A percentile compares a stretch with the other conserved stretches of the same genome.
These are phyloP conservation scores for Pseudonaja textilis DNA, from an alignment of 2,113 vertebrate genomes.

Conservation along the genomic window DNA sequence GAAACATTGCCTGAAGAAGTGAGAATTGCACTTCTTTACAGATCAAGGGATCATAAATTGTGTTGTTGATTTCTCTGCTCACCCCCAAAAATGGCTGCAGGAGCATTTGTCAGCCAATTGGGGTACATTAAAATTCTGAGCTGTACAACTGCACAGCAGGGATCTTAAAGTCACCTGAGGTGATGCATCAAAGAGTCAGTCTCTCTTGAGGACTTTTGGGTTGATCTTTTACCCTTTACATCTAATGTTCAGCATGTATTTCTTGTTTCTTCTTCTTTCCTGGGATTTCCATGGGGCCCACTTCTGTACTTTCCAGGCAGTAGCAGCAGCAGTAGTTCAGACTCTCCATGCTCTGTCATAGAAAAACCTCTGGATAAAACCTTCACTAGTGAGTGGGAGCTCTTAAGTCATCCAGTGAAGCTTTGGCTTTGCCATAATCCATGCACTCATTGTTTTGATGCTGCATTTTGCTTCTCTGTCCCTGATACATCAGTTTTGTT, in stretches of 20 bases:
- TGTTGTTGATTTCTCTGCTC: background rate
- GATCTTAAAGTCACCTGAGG: constrained; percentile 22
- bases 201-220: constrained; percentile 21
- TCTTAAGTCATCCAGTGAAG: constrained; percentile 71
- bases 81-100: background rate
- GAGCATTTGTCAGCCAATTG: background rate
- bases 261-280: constrained; percentile 63
- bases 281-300: constrained; percentile 68
- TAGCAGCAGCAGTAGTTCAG: constrained; percentile 86
- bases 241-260: constrained; percentile 68
- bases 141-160: background rate
- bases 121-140: constrained; percentile 6
- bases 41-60: background rate
- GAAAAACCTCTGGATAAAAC: constrained; percentile 83
- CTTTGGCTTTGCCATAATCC: constrained; percentile 71
- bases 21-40: background rate
- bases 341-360: constrained; percentile 83
- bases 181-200: constrained; percentile 27
- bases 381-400: constrained; percentile 90
- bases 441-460: constrained; percentile 66
- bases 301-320: constrained; percentile 87
- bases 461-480: constrained; percentile 61
- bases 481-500: constrained; percentile 35
- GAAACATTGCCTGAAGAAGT: background rate
- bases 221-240: constrained; percentile 48